Evolutionary conservation across 2,888 invertebrate genomes (phyloP).

Genomic region (Mythimna pallens): DNA sequence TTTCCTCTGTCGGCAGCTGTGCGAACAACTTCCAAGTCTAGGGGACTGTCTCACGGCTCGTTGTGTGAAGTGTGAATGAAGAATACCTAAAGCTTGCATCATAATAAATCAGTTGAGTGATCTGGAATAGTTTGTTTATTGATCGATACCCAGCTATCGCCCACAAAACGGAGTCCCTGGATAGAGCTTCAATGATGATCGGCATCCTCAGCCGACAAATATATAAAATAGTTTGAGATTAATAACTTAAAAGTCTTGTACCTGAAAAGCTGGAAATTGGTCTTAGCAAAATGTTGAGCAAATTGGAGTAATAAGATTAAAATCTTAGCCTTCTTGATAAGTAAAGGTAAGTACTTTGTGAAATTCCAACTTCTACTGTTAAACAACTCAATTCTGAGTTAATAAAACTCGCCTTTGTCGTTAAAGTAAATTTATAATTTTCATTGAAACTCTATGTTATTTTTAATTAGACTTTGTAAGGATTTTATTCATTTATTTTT

Average conservation of each 20-base stretch:
- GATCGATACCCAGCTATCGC: too few relatives aligned
- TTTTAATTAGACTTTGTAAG: background rate
- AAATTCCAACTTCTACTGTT: background rate
- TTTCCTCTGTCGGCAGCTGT: too few relatives aligned
- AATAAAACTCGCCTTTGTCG: slow-evolving; percentile 4
- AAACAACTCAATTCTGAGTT: background rate
- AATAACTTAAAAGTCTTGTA: background rate
- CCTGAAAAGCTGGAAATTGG: background rate
- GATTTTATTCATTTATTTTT: too few relatives aligned
- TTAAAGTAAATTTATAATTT: background rate
- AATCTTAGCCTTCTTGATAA: background rate
- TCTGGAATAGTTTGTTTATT: too few relatives aligned
- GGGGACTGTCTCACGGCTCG: too few relatives aligned
- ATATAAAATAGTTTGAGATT: background rate
- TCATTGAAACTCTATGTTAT: background rate
- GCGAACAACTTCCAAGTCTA: too few relatives aligned
- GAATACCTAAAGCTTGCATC: too few relatives aligned
- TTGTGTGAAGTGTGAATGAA: too few relatives aligned
- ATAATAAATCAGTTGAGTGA: too few relatives aligned
- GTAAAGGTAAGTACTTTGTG: background rate
- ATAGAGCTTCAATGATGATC: too few relatives aligned
- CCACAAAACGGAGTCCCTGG: too few relatives aligned
- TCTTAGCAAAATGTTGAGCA: background rate
- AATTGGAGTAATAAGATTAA: background rate
- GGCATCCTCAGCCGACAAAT: too few relatives aligned